Evolutionary conservation across 2,113 vertebrate genomes (phyloP).

Genomic region (Micromys minutus): DNA sequence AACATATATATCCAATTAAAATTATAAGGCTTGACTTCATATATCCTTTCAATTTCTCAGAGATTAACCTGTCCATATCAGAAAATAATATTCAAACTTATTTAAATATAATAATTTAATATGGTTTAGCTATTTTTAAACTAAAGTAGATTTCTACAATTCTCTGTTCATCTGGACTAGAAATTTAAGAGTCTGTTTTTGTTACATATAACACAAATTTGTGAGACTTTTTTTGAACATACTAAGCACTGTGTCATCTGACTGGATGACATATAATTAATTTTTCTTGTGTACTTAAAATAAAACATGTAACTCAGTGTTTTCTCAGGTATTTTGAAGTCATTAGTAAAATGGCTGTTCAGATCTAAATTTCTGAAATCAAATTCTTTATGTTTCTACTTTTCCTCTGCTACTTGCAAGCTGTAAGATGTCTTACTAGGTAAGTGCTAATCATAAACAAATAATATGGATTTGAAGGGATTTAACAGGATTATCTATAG

Average conservation of each 20-base stretch:
- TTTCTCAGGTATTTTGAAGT: not conserved
- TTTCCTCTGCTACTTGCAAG: not conserved
- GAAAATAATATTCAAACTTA: not conserved
- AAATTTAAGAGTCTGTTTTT: not conserved
- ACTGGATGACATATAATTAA: not conserved
- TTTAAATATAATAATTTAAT: not conserved
- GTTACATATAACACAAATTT: not conserved
- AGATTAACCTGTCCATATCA: not conserved
- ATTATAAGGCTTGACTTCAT: not conserved
- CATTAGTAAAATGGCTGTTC: not conserved
- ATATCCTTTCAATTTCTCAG: not conserved
- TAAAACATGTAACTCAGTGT: not conserved
- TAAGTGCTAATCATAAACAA: not conserved
- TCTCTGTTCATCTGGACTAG: not conserved
- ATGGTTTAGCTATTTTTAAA: not conserved
- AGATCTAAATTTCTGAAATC: not conserved
- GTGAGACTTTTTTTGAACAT: not conserved
- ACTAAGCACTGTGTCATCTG: not conserved
- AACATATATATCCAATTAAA: not conserved
- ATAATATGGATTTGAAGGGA: not conserved
- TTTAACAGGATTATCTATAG: not conserved
- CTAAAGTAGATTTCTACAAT: not conserved
- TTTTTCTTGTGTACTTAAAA: too few species aligned
- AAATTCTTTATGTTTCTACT: not conserved
- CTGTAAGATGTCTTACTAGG: not conserved